phyloP scores from a whole-genome alignment of 2,888 invertebrate species.

The Mimumesa dahlbomi region DNA sequence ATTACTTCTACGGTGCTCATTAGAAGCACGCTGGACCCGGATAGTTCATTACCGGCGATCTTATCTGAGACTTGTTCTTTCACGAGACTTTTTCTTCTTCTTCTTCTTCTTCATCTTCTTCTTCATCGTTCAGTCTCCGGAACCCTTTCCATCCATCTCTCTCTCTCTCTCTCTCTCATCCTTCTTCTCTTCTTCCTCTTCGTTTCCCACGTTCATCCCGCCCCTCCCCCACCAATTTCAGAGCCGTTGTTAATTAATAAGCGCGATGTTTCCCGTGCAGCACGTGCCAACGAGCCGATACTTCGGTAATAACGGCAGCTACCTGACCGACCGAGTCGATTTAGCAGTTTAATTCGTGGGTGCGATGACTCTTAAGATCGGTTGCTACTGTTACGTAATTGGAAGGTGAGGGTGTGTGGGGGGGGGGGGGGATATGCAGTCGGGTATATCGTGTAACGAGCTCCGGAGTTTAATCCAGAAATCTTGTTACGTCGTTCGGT shows the following conservation, averaged over 20 bases:
- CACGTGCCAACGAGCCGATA: conserved; percentile 36
- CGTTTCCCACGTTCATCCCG: conserved; percentile 16
- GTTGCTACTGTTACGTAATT: conserved; percentile 42
- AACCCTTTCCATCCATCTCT: no score
- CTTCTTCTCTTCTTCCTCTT: conserved; percentile 3
- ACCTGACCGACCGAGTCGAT: background rate
- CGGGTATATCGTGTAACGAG: conserved; percentile 18
- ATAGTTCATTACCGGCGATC: conserved; percentile 77
- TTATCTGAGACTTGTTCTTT: conserved; percentile 73
- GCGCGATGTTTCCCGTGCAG: conserved; percentile 13
- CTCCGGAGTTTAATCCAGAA: conserved; percentile 23
- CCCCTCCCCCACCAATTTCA: background rate
- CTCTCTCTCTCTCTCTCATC: conserved; percentile 14
- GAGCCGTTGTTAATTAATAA: conserved; percentile 57
- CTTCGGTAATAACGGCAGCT: conserved; percentile 15
- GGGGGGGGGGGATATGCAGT: background rate
- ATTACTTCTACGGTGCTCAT: conserved; percentile 71
- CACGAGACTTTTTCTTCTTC: conserved; percentile 34
- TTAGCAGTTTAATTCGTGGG: conserved; percentile 5
- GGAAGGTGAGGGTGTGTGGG: conserved; percentile 2
- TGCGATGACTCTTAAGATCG: background rate
- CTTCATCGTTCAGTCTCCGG: no score
- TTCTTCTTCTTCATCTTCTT: background rate
- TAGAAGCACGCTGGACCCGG: conserved; percentile 68
- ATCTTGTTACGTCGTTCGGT: conserved; percentile 21